Base-by-base conservation (phyloP, 1,140 invertebrate genomes). In the Neodiprion virginianus region DNA sequence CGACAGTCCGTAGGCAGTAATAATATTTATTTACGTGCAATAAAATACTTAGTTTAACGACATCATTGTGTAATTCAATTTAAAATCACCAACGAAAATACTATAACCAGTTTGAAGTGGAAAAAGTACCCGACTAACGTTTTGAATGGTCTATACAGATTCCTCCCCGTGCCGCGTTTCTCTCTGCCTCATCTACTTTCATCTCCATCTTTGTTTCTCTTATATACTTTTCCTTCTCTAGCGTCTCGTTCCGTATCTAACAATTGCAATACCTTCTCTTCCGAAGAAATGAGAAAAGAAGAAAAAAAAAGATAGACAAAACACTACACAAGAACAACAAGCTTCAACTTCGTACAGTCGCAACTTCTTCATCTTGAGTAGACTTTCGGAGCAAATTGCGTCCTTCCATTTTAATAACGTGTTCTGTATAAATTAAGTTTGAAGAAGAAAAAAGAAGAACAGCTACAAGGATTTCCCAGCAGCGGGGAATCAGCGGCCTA, bases 1-100 rank as follows among this genome's bases (percentile, higher is more conserved):
- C 28, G 28, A 40, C 28, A 40, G 28, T 4, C 28, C 28, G 2
- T 40, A 17, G 53, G 5, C 53, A 61, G 53, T 61, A 61, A 61
- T 14, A 61, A 61, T 61, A 61, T 61, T 14, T 61, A 61, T 61
- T 61, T 61, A 61, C 53, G n/a, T 61, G 53, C 53, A 61, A 61
- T 61, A 61, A 61, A 61, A 61, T 61, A 14, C 53, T 14, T 61
- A 61, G 11, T 61, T 61, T 61, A 61, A 61, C 53, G 53, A 61
- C n/a, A 61, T 61, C 53, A 61, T 61, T 17, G 53, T 61, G 8
- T 61, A 61, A 61, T 61, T 61, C 53, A 61, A 61, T 61, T 61
- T 61, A 0, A 61, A 61, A 61, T 61, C 53, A 61, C 53, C 53
- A 17, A 61, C 53, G 11, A 61, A 61, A 61, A 61, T 61, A 61